These are phyloP conservation scores for Dryomyza anilis DNA, from an alignment of 2,888 invertebrate genomes.

Conservation along the genomic window DNA sequence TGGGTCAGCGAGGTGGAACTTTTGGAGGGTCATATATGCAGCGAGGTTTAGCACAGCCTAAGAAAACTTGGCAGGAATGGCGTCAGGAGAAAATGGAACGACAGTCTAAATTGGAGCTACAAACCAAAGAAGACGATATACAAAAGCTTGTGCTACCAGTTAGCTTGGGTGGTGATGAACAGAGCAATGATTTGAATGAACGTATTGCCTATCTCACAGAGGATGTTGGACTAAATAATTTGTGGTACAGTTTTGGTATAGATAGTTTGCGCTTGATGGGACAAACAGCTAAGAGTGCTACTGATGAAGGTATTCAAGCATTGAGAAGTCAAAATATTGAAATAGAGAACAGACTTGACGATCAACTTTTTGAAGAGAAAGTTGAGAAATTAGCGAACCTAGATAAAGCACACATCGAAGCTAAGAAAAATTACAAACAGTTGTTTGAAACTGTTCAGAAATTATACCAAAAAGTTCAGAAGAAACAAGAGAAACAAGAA, in stretches of 20 bases:
- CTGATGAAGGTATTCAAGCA: too few relatives aligned
- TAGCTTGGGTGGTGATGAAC: background rate
- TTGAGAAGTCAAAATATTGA: too few relatives aligned
- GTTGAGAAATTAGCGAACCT: too few relatives aligned
- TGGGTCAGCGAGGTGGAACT: background rate
- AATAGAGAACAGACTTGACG: too few relatives aligned
- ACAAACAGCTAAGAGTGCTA: too few relatives aligned
- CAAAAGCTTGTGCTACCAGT: background rate
- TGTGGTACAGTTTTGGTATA: constrained; percentile 13
- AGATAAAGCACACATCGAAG: too few relatives aligned
- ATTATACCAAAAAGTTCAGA: too few relatives aligned
- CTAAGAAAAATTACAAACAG: too few relatives aligned
- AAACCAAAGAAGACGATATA: background rate
- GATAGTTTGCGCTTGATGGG: background rate
- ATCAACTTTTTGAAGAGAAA: too few relatives aligned
- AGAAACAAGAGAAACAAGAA: too few relatives aligned
- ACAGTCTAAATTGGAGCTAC: background rate
- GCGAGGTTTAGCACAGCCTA: background rate
- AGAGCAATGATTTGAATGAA: background rate
- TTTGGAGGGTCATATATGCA: background rate
- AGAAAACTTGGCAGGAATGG: constrained; percentile 19
- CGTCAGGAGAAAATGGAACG: constrained; percentile 3
- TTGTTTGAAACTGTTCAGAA: too few relatives aligned
- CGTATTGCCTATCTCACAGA: constrained; percentile 14
- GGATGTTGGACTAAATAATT: constrained; percentile 16